phyloP scores from a whole-genome alignment of 2,888 invertebrate genomes.

The Sinodicranocentrus sp. region DNA sequence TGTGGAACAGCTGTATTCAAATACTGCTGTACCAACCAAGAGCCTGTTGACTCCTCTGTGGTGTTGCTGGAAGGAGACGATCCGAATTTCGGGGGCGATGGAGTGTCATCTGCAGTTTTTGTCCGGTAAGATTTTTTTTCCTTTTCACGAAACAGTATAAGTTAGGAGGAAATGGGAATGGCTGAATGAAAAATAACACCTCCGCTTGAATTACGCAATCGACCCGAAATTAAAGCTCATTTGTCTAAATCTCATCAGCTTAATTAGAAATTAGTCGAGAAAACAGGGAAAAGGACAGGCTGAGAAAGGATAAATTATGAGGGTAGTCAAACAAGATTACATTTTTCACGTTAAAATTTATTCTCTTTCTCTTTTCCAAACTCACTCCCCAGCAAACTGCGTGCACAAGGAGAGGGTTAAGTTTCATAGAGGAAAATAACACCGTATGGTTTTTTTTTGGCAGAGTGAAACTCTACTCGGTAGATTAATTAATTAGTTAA shows the following conservation, averaged over 20 bases:
- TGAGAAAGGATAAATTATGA: conserved; percentile 21
- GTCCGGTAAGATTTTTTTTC: conserved; percentile 47
- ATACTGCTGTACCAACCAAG: conserved; percentile 78
- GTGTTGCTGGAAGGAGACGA: conserved; percentile 42
- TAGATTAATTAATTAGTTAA: conserved; percentile 66
- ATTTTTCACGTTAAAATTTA: conserved; percentile 24
- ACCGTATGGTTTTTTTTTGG: not conserved
- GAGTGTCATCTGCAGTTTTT: conserved; percentile 56
- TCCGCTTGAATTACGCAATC: too few species aligned
- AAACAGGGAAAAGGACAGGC: not conserved
- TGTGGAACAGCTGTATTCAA: conserved; percentile 78
- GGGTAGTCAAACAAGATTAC: not conserved
- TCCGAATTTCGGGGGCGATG: conserved; percentile 47
- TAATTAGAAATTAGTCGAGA: conserved; percentile 29
- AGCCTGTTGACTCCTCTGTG: conserved; percentile 40
- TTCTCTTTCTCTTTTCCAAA: too few species aligned
- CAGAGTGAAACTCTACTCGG: not conserved
- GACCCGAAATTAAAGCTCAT: not conserved
- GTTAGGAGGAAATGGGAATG: not conserved
- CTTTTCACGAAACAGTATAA: not conserved
- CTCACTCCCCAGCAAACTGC: too few species aligned
- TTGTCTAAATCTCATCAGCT: conserved; percentile 35
- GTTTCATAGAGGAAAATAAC: not conserved
- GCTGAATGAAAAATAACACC: not conserved
- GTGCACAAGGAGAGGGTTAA: not conserved